phyloP scores from a whole-genome alignment of 2,797 vertebrate genomes.

The Acestrorhynchus altus region DNA sequence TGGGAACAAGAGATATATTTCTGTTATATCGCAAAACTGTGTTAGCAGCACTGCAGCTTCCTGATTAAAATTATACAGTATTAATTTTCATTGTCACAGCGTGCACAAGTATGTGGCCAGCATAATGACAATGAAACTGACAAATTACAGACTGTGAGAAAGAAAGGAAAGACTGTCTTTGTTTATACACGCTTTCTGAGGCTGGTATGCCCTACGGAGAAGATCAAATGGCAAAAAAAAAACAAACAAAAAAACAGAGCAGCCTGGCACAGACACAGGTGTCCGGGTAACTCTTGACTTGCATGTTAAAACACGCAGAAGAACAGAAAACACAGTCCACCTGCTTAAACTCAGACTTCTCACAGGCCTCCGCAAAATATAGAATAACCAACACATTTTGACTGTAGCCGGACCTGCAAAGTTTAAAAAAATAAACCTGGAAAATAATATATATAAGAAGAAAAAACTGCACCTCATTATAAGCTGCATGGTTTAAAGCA shows the following conservation, averaged over 20 bases:
- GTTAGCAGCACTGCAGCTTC: slow-evolving; percentile 44
- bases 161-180: slow-evolving; percentile 26
- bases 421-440: too few species aligned
- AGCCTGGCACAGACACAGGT: slow-evolving; percentile 7
- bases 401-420: too few species aligned
- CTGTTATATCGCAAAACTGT: slow-evolving; percentile 31
- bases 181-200: slow-evolving; percentile 38
- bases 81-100: slow-evolving; percentile 60
- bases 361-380: neutral
- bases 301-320: slow-evolving; percentile 24
- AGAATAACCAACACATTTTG: too few species aligned
- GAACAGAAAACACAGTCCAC: slow-evolving; percentile 33
- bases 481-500: too few species aligned
- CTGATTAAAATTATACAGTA: slow-evolving; percentile 64
- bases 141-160: slow-evolving; percentile 31
- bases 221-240: slow-evolving; percentile 45
- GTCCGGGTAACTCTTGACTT: too few species aligned
- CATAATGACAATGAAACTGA: slow-evolving; percentile 47
- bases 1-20: slow-evolving; percentile 41
- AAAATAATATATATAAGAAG: too few species aligned
- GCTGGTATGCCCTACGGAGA: slow-evolving; percentile 26
- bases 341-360: slow-evolving; percentile 39
- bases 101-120: slow-evolving; percentile 45
- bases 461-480: too few species aligned
- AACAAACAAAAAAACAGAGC: slow-evolving; percentile 31